A percentile compares a stretch with the other conserved stretches of the same genome.
Evolutionary conservation across 2,888 invertebrate species (phyloP).

Genomic region (Perithous albicinctus): DNA sequence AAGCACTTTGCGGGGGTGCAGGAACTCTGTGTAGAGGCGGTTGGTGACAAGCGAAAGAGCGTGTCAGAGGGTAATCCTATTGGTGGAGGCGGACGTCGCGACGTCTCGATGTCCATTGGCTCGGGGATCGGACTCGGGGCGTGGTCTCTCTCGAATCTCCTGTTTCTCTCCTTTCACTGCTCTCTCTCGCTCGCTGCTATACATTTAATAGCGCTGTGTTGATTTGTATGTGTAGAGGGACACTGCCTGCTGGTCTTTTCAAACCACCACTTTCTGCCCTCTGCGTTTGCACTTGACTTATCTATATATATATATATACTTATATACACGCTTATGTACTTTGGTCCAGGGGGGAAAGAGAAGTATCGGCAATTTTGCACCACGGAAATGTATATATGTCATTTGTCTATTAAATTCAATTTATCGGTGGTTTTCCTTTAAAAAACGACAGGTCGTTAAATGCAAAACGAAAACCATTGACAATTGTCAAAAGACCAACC

Average conservation of each 20-base stretch:
- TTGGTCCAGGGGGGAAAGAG: no score
- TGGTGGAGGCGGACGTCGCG: constrained; percentile 84
- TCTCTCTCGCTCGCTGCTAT: no score
- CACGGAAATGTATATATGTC: no score
- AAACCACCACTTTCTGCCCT: background rate
- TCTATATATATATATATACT: no score
- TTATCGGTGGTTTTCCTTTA: no score
- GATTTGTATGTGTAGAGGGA: background rate
- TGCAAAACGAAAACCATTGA: no score
- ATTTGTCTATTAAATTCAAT: no score
- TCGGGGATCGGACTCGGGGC: constrained; percentile 76
- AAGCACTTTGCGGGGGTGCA: constrained; percentile 33
- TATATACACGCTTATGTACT: background rate
- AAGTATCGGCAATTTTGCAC: no score
- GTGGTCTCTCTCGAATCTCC: constrained; percentile 73
- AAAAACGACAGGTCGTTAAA: no score
- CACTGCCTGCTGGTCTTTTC: background rate
- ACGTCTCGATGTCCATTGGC: constrained; percentile 82
- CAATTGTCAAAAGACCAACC: no score
- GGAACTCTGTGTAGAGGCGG: constrained; percentile 49
- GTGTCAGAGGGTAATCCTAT: constrained; percentile 85
- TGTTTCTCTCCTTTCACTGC: background rate
- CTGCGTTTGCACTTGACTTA: constrained; percentile 11
- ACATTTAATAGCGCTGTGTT: background rate
- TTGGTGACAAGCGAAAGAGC: constrained; percentile 83